Evolutionary conservation across 2,113 vertebrate genomes (phyloP), one percentile per base, ranked within the genome.

Genomic region (Vicugna pacos): DNA sequence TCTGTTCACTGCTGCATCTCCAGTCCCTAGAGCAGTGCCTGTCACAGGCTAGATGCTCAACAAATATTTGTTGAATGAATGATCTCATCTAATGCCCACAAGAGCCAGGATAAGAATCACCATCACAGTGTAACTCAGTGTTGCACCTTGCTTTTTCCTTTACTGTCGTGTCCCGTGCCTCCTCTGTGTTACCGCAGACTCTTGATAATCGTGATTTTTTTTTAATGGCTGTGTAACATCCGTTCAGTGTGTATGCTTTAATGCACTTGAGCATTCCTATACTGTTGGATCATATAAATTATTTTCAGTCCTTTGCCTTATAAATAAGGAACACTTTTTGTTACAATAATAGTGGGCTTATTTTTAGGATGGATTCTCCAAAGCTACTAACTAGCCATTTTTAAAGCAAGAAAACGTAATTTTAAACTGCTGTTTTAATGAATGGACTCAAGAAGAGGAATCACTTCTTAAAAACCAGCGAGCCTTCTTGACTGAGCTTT

Each of bases 321-420:
- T 15, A 70, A 69, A 77, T 54, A 72, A 65, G 64, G 81, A 50
- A 85, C 58, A 42, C n/a, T 42, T 88, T 65, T n/a, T 48, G 48
- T 77, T 50, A 70, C 15, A 38, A 4, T 64, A 76, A 91, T 91
- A 76, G 7, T 56, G 32, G 30, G 50, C 15, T 91, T 84, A 67
- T 56, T 85, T 85, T 88, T 83, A 95, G 22, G 54, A 82, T 70
- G 52, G n/a, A 89, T 84, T 89, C 50, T n/a, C 28, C 26, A 35
- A 90, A 93, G 50, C 70, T 19, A 28, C 35, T 79, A 42, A 76
- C 9, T 54, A 79, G 52, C 9, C 8, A 56, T 87, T 81, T 69
- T 86, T 69, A 75, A 75, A 89, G 35, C 76, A n/a, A 85, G 32
- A 81, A 86, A 81, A 90, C 46, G 38, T 26, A 73, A 50, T 56